Percentiles rank a stretch among this genome's conserved stretches.
phyloP scores from a whole-genome alignment of 2,888 invertebrate genomes.

The Steinernema carpocapsae region DNA sequence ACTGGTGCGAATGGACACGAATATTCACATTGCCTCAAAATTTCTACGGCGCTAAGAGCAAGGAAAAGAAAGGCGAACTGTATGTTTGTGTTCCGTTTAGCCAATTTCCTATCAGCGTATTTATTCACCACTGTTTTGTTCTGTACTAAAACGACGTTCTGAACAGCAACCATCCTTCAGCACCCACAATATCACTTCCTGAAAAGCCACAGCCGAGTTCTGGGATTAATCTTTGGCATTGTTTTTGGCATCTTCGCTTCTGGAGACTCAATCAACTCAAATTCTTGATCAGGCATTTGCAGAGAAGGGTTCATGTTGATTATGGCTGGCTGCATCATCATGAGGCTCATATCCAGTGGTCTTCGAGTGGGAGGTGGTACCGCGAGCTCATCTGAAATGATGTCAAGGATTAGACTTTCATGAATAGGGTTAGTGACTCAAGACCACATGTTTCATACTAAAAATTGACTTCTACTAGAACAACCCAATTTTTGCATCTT shows the following conservation, averaged over 20 bases:
- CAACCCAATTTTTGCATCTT: neutral
- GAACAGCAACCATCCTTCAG: no score
- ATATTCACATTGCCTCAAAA: no score
- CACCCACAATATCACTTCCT: no score
- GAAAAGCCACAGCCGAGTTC: neutral
- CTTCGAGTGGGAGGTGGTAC: neutral
- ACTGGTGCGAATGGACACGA: no score
- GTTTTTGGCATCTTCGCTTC: neutral
- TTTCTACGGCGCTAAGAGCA: neutral
- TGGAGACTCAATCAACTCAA: neutral
- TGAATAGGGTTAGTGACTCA: no score
- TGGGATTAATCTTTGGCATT: neutral
- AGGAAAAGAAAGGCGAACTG: neutral
- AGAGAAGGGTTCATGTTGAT: slow-evolving; percentile 1
- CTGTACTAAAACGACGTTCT: neutral
- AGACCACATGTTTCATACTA: no score
- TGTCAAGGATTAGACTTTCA: no score
- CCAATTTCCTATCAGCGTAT: neutral
- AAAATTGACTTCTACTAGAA: no score
- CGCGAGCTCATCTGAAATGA: neutral
- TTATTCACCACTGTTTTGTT: neutral
- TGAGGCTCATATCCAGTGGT: neutral
- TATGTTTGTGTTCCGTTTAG: neutral
- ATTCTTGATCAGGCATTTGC: neutral
- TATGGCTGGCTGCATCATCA: neutral